These are phyloP conservation scores for Pedetes capensis DNA, from an alignment of 2,113 vertebrate species.

Conservation along the genomic window DNA sequence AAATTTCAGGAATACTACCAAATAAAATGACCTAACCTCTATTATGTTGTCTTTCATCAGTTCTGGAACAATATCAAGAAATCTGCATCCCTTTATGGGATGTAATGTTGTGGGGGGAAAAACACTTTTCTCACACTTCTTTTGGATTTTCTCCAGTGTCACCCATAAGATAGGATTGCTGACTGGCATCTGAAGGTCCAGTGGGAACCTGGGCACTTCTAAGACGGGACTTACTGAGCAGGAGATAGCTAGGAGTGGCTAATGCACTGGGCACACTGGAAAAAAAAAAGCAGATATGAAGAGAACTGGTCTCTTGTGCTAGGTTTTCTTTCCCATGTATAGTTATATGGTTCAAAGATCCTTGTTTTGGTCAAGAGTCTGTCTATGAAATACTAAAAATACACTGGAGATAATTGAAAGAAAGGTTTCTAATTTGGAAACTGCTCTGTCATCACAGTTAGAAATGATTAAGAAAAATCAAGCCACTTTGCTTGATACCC, in stretches of 20 bases:
- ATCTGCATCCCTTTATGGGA: neutral
- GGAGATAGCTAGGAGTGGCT: neutral
- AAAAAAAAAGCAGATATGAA: neutral
- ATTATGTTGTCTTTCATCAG: neutral
- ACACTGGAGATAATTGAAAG: too few species aligned
- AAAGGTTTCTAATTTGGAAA: too few species aligned
- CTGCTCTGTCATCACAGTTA: too few species aligned
- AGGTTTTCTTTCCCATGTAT: neutral
- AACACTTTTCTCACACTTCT: neutral
- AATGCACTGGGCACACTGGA: neutral
- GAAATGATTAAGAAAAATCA: too few species aligned
- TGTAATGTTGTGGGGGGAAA: neutral
- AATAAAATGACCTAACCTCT: neutral
- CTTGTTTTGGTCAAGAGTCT: neutral
- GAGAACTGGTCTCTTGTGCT: neutral
- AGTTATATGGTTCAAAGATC: neutral
- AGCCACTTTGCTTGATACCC: too few species aligned
- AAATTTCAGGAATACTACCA: neutral
- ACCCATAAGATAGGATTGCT: neutral
- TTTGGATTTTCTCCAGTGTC: neutral
- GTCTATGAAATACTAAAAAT: too few species aligned
- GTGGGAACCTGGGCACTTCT: neutral
- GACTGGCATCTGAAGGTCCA: neutral
- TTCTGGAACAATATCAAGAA: neutral
- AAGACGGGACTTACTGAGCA: neutral